Percentiles rank a stretch among this genome's conserved stretches.
phyloP scores from a whole-genome alignment of 2,797 vertebrate species.

The Orestias chungarensis region DNA sequence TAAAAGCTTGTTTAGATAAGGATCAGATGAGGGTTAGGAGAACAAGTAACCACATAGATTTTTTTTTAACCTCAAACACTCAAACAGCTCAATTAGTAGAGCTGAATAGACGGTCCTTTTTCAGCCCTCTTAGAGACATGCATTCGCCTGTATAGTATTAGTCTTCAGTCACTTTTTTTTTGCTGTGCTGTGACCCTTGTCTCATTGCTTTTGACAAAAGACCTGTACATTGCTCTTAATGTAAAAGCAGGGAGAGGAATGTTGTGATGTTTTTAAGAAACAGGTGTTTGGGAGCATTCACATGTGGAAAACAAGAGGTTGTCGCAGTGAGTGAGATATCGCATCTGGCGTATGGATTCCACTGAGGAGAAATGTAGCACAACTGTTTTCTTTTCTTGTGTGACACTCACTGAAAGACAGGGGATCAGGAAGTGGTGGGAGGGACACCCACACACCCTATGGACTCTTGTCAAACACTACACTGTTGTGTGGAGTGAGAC shows the following conservation, averaged over 20 bases:
- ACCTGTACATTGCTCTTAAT: constrained; percentile 6
- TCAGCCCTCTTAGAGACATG: constrained; percentile 1
- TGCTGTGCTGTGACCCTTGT: neutral
- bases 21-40: constrained; percentile 33
- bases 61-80: constrained; percentile 53
- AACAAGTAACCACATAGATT: constrained; percentile 46
- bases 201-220: constrained; percentile 18
- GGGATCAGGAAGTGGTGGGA: constrained; percentile 44
- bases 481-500: constrained; percentile 57
- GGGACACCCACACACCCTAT: constrained; percentile 52
- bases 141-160: constrained; percentile 14
- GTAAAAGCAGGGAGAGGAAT: constrained; percentile 21
- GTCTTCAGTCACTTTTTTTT: neutral
- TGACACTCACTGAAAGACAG: constrained; percentile 25
- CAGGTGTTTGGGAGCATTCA: constrained; percentile 65
- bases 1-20: constrained; percentile 64
- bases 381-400: constrained; percentile 36
- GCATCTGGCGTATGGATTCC: constrained; percentile 66
- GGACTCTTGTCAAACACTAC: constrained; percentile 54
- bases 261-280: constrained; percentile 59
- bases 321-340: constrained; percentile 59
- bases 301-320: constrained; percentile 55
- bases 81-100: constrained; percentile 14
- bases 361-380: constrained; percentile 39
- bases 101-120: neutral